These are phyloP conservation scores for Unio pictorum DNA, from an alignment of 2,888 invertebrate genomes.

Conservation along the genomic window DNA sequence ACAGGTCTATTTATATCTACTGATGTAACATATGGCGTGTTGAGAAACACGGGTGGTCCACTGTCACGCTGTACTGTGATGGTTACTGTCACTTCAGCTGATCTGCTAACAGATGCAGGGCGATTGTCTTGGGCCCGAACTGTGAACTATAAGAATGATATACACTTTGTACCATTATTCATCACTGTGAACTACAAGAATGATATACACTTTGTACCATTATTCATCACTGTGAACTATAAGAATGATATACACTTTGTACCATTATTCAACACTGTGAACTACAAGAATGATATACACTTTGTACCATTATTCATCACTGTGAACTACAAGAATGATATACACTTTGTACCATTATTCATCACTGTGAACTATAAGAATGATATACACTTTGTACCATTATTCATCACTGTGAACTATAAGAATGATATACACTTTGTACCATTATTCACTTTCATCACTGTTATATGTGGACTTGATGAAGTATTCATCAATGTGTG, in stretches of 20 bases:
- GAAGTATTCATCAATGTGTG: too few species aligned
- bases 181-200: neutral
- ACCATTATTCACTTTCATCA: neutral
- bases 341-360: conserved; percentile 4
- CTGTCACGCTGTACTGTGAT: conserved; percentile 51
- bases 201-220: conserved; percentile 7
- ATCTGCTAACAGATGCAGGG: conserved; percentile 39
- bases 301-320: conserved; percentile 3
- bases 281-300: conserved; percentile 1
- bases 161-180: conserved; percentile 4
- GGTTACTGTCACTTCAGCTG: conserved; percentile 38
- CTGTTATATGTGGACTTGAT: neutral
- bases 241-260: conserved; percentile 7
- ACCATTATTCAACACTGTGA: neutral
- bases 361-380: neutral
- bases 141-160: conserved; percentile 33
- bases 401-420: conserved; percentile 40
- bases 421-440: conserved; percentile 7
- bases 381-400: conserved; percentile 7
- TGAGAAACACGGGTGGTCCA: conserved; percentile 52
- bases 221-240: neutral
- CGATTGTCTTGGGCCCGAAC: conserved; percentile 51
- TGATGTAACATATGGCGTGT: conserved; percentile 44
- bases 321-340: neutral
- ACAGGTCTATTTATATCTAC: conserved; percentile 52